Evolutionary conservation across 2,888 invertebrate species (phyloP), one percentile per base, ranked within the genome.

Genomic region (Ennomos erosarius): DNA sequence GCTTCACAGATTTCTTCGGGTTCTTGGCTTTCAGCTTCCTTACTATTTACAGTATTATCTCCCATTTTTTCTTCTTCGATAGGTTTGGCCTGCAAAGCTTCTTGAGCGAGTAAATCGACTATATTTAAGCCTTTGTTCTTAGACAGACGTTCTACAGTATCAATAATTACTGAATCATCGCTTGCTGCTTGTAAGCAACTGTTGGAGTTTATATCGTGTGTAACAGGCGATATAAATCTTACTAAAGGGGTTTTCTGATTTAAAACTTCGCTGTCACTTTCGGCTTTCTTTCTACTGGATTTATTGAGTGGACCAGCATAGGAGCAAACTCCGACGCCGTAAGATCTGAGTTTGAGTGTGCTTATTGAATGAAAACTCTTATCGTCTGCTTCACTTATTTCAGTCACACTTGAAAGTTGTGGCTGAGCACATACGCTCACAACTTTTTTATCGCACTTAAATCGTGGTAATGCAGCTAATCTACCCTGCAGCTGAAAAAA

Each of bases 401-500:
- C 89, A 0, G 78, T 71, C 0, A 90, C 83, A n/a, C 67, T 71
- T 0, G 88, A 84, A 5, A 89, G 67, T 9, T 81, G 74, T 0
- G 88, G 88, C 1, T 54, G 51, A 5, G 74, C 79, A 50, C 82
- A 80, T 0, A 88, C 76, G 36, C 72, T 76, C 1, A 71, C 63
- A 6, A 74, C 71, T 52, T 82, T 75, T 60, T 79, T 85, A n/a
- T 81, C 79, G 48, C 74, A 85, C 48, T 48, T 64, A 47, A 70
- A 75, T 2, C 64, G 65, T 5, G 89, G 84, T 37, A 87, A 70
- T 1, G 78, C 78, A 33, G 75, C 75, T 66, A 90, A 58, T 62
- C 78, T 89, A 16, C 86, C 85, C 26, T 78, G 83, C 1, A 90
- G 79, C 90, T 90, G 83, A 45, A 84, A 83, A 82, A 45, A 84